Evolutionary conservation across 2,888 invertebrate genomes (phyloP).

Genomic region (Schizotus pectinicornis): DNA sequence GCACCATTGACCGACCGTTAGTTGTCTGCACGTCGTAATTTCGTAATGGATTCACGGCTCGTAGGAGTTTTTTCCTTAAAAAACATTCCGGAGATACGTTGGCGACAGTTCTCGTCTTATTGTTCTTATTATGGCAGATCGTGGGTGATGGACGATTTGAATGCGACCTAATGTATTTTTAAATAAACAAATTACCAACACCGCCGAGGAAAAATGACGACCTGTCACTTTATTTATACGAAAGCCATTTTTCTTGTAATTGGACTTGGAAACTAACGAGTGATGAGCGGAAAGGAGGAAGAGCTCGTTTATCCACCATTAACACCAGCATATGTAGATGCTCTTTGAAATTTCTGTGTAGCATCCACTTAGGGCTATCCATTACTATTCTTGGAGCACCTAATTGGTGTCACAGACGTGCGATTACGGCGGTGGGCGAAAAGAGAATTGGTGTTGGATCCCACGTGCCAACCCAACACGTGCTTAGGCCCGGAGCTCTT

Average conservation of each 20-base stretch:
- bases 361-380: no score
- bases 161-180: no score
- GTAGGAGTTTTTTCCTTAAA: constrained; percentile 19
- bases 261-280: no score
- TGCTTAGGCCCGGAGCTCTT: background rate
- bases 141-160: background rate
- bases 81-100: constrained; percentile 14
- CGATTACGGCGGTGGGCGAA: constrained; percentile 15
- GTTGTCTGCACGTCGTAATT: background rate
- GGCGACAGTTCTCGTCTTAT: constrained; percentile 16
- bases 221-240: no score
- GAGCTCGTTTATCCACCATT: no score
- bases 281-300: no score
- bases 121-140: background rate
- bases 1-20: no score
- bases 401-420: constrained; percentile 15
- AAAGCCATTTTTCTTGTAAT: no score
- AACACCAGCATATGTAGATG: no score
- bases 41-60: constrained; percentile 1
- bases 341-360: no score
- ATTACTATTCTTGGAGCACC: background rate
- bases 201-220: no score
- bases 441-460: background rate
- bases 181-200: no score
- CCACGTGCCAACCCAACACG: constrained; percentile 15